These are phyloP conservation scores for Grus americana DNA, from an alignment of 2,113 vertebrate genomes.

Conservation along the genomic window DNA sequence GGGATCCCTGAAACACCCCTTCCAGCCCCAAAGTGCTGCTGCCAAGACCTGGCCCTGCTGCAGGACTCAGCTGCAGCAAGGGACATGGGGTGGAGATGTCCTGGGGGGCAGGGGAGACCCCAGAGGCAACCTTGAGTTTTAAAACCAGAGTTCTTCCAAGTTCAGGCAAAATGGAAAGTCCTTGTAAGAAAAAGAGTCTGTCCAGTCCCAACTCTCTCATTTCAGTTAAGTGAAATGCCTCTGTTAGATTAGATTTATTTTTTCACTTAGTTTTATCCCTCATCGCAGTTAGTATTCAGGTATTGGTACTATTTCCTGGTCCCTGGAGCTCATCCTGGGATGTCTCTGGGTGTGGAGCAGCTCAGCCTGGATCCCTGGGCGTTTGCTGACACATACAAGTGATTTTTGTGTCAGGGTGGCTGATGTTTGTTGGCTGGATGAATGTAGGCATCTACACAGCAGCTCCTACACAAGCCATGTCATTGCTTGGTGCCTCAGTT, in stretches of 20 bases:
- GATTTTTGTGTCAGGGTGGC: not conserved
- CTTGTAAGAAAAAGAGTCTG: not conserved
- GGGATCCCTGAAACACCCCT: not conserved
- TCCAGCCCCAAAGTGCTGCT: not conserved
- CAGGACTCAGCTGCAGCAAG: not conserved
- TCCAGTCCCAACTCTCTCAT: not conserved
- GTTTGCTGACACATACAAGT: not conserved
- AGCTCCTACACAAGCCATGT: not conserved
- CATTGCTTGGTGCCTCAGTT: not conserved
- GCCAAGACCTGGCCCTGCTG: not conserved
- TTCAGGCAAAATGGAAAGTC: not conserved
- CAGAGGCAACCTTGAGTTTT: not conserved
- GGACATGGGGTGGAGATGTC: not conserved
- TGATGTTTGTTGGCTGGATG: not conserved
- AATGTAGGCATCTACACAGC: not conserved
- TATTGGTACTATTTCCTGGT: not conserved
- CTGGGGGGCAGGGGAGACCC: not conserved
- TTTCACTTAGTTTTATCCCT: not conserved
- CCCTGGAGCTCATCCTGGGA: not conserved
- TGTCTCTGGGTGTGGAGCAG: not conserved
- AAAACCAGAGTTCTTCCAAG: not conserved
- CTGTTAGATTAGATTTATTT: accelerated
- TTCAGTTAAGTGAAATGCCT: not conserved
- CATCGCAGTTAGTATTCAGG: not conserved
- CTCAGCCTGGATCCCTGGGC: not conserved